These are phyloP conservation scores for Nomia melanderi DNA, from an alignment of 1,140 invertebrate genomes.

Conservation along the genomic window DNA sequence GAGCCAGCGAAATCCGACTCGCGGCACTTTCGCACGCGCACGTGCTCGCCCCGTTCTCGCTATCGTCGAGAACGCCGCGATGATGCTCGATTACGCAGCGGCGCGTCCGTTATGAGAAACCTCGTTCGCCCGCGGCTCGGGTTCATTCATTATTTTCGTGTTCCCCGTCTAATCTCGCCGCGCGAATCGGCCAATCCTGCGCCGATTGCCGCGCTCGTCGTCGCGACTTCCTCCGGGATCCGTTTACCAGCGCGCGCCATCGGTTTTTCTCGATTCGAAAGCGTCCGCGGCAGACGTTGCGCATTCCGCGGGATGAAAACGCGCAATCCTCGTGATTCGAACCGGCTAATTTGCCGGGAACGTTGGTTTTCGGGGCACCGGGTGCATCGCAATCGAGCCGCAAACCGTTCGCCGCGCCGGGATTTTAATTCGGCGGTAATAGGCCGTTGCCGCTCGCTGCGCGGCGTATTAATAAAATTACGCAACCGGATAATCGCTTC, in stretches of 20 bases:
- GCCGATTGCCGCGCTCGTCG: too few relatives aligned
- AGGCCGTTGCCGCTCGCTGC: background rate
- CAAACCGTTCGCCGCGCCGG: background rate
- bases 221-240: too few relatives aligned
- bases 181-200: too few relatives aligned
- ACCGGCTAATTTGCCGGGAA: background rate
- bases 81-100: constrained; percentile 22
- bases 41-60: constrained; percentile 1
- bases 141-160: background rate
- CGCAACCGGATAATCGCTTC: constrained; percentile 4
- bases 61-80: constrained; percentile 38
- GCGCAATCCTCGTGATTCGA: background rate
- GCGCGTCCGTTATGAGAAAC: constrained; percentile 11
- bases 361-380: background rate
- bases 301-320: too few relatives aligned
- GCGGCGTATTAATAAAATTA: constrained; percentile 23
- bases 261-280: too few relatives aligned
- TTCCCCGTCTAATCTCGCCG: background rate
- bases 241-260: too few relatives aligned
- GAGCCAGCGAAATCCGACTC: constrained; percentile 43
- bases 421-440: constrained; percentile 14
- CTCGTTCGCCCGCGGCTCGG: constrained; percentile 11
- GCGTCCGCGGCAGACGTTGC: too few relatives aligned
- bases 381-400: background rate
- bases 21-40: constrained; percentile 53